These are phyloP conservation scores for Ceratina japonica DNA, from an alignment of 1,140 invertebrate genomes.

Conservation along the genomic window DNA sequence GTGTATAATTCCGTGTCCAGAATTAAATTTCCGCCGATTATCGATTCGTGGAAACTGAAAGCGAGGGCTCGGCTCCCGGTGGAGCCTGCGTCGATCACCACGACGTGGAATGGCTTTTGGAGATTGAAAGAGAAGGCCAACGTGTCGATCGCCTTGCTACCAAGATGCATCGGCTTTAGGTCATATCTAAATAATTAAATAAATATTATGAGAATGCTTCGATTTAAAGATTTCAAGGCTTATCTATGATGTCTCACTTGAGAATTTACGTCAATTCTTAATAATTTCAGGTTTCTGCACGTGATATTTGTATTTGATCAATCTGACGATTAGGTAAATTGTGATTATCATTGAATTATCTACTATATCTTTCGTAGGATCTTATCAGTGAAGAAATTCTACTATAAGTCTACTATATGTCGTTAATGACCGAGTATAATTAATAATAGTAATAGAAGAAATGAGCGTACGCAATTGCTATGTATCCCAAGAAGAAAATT, in stretches of 20 bases:
- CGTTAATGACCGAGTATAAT: too few species aligned
- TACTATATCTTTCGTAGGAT: background rate
- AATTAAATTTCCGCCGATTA: constrained; percentile 84
- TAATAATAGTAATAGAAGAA: too few species aligned
- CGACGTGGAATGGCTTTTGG: constrained; percentile 87
- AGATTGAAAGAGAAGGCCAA: constrained; percentile 73
- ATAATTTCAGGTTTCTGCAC: background rate
- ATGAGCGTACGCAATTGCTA: constrained; percentile 61
- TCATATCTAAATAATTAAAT: constrained; percentile 20
- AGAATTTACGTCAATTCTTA: background rate
- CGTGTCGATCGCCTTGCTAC: constrained; percentile 72
- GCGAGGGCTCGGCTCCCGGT: constrained; percentile 95
- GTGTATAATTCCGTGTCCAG: constrained; percentile 90
- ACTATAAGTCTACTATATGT: too few species aligned
- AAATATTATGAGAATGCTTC: background rate
- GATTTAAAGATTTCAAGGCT: too few species aligned
- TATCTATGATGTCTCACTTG: background rate
- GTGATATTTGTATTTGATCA: background rate
- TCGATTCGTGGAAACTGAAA: constrained; percentile 91
- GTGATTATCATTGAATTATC: background rate
- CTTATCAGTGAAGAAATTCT: too few species aligned
- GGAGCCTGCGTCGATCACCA: constrained; percentile 98
- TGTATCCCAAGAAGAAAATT: constrained; percentile 69
- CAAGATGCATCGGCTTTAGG: constrained; percentile 68
- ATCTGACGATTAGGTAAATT: background rate